Evolutionary conservation across 2,113 vertebrate species (phyloP).

Genomic region (Poecile atricapillus): DNA sequence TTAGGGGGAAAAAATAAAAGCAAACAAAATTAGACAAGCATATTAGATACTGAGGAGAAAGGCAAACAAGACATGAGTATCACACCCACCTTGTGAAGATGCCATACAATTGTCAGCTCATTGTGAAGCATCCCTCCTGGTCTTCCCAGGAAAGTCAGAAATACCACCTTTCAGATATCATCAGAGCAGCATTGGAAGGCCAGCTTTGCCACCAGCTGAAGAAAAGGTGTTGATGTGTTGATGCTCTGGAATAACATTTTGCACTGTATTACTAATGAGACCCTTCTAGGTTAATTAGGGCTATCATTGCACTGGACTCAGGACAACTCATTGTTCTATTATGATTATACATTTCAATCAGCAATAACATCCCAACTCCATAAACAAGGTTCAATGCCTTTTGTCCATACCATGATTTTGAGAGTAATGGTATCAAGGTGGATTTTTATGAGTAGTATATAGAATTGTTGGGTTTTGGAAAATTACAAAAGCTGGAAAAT

Average conservation of each 20-base stretch:
- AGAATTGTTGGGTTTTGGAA: background rate
- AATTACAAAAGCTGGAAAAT: background rate
- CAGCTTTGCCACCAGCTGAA: background rate
- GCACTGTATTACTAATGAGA: background rate
- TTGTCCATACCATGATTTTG: background rate
- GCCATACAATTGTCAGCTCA: accelerated
- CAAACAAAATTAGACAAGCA: background rate
- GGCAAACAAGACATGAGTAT: background rate
- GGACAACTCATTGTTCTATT: background rate
- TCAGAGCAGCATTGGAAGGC: background rate
- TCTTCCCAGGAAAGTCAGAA: background rate
- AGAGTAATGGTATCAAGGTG: background rate
- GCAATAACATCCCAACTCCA: background rate
- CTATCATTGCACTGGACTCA: background rate
- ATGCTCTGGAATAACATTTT: background rate
- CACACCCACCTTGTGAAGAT: background rate
- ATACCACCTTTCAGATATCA: background rate
- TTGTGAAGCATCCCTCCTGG: background rate
- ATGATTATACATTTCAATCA: background rate
- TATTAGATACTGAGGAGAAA: background rate
- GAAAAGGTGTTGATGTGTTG: background rate
- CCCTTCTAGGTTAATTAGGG: background rate
- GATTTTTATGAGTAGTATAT: background rate
- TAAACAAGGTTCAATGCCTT: background rate
- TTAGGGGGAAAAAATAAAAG: background rate